Conservation (phyloP, 2,797 vertebrate genomes). For the Ceyx erithaca region DNA sequence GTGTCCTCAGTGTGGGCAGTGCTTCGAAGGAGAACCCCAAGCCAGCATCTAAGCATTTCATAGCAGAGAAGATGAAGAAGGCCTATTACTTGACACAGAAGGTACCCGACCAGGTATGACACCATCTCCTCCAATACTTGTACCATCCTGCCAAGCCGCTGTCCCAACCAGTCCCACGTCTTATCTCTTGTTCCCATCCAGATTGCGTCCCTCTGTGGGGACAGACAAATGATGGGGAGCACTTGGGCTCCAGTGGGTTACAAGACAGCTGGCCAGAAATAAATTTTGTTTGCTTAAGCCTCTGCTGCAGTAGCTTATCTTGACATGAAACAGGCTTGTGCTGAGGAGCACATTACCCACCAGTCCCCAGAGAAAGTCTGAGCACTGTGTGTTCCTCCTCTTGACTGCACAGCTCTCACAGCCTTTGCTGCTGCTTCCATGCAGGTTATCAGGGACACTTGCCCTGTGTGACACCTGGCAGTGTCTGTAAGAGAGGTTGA, state of each 20-base stretch:
- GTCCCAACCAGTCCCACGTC: not conserved
- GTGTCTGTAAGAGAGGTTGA: not conserved
- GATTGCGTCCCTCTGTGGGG: not conserved
- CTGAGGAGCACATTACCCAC: not conserved
- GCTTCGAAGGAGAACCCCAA: constrained; percentile 75
- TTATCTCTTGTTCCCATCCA: not conserved
- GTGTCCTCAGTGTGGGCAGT: constrained; percentile 71
- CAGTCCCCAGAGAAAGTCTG: not conserved
- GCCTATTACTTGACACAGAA: constrained; percentile 89
- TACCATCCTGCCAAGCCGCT: not conserved
- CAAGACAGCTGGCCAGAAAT: not conserved
- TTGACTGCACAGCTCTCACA: not conserved
- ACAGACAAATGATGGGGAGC: not conserved
- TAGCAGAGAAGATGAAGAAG: constrained; percentile 91
- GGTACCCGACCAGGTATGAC: constrained; percentile 86
- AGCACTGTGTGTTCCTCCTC: not conserved
- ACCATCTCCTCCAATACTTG: not conserved
- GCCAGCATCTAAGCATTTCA: constrained; percentile 74
- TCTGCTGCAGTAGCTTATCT: not conserved
- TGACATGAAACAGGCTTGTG: not conserved
- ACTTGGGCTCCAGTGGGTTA: not conserved
- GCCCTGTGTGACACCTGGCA: not conserved
- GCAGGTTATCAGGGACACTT: not conserved
- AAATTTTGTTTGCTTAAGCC: not conserved
- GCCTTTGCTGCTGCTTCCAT: not conserved